These are phyloP conservation scores for Lacerta agilis DNA, from an alignment of 2,797 vertebrate species.

Conservation along the genomic window DNA sequence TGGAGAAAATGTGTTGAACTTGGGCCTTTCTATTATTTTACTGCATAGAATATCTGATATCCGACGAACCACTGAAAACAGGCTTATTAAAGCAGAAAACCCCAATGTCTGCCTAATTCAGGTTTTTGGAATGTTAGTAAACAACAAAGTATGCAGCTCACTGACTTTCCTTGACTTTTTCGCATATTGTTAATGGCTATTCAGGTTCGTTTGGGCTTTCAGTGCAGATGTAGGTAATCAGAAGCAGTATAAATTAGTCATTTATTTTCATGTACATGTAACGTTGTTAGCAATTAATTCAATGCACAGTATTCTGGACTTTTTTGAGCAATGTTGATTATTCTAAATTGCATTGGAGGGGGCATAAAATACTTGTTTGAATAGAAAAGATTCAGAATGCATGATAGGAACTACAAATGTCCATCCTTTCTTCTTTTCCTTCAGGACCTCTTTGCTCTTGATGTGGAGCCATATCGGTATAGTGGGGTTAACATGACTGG, in stretches of 20 bases:
- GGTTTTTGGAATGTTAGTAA: background rate
- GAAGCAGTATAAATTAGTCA: background rate
- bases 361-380: background rate
- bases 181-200: background rate
- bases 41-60: background rate
- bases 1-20: background rate
- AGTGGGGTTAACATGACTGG: slow-evolving; percentile 99
- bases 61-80: background rate
- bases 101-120: background rate
- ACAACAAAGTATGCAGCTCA: background rate
- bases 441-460: slow-evolving; percentile 93
- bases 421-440: slow-evolving; percentile 38
- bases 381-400: background rate
- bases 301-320: background rate
- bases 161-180: background rate
- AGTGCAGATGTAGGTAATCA: background rate
- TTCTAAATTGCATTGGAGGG: background rate
- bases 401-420: slow-evolving; percentile 27
- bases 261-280: background rate
- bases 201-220: background rate
- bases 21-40: slow-evolving; percentile 9
- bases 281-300: background rate
- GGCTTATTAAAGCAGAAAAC: background rate
- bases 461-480: slow-evolving; percentile 96
- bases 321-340: background rate